Evolutionary conservation across 2,113 vertebrate species (phyloP).

Genomic region (Reinhardtius hippoglossoides): DNA sequence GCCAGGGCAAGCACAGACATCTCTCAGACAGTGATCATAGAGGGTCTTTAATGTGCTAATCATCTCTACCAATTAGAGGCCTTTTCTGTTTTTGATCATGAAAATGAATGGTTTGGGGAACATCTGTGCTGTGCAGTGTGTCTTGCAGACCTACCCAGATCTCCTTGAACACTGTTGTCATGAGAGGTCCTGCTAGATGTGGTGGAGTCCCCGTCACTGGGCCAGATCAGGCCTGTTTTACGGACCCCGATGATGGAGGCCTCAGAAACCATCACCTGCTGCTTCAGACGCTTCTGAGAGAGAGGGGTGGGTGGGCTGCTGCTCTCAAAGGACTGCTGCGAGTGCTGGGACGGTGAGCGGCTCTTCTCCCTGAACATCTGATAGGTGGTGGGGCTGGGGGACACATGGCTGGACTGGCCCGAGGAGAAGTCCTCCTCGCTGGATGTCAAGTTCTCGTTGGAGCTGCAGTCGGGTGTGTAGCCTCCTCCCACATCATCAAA

Average conservation of each 20-base stretch:
- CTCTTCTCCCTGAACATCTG: slow-evolving; percentile 90
- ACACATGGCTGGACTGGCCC: slow-evolving; percentile 93
- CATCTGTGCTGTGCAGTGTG: slow-evolving; percentile 8
- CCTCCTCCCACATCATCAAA: slow-evolving; percentile 93
- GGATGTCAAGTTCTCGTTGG: slow-evolving; percentile 97
- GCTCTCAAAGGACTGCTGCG: slow-evolving; percentile 95
- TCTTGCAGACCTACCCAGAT: slow-evolving; percentile 85
- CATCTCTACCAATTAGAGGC: slow-evolving; percentile 12
- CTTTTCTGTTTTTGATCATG: slow-evolving; percentile 24
- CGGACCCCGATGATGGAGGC: slow-evolving; percentile 86
- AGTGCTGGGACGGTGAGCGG: slow-evolving; percentile 94
- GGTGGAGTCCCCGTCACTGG: slow-evolving; percentile 88
- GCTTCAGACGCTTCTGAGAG: slow-evolving; percentile 89
- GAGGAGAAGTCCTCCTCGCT: slow-evolving; percentile 99
- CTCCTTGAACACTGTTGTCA: slow-evolving; percentile 90
- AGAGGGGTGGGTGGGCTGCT: slow-evolving; percentile 95
- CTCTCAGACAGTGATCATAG: slow-evolving; percentile 28
- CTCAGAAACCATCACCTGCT: slow-evolving; percentile 87
- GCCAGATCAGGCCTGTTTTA: slow-evolving; percentile 91
- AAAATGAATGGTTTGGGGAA: slow-evolving; percentile 5
- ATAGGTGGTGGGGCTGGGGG: slow-evolving; percentile 92
- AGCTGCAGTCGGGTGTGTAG: slow-evolving; percentile 98
- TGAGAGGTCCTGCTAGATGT: slow-evolving; percentile 84
- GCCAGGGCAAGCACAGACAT: slow-evolving; percentile 10
- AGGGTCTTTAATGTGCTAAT: slow-evolving; percentile 6